Percentiles rank a stretch among this genome's conserved stretches.
These are phyloP conservation scores for Lacanobia oleracea DNA, from an alignment of 2,888 invertebrate genomes.

Conservation along the genomic window DNA sequence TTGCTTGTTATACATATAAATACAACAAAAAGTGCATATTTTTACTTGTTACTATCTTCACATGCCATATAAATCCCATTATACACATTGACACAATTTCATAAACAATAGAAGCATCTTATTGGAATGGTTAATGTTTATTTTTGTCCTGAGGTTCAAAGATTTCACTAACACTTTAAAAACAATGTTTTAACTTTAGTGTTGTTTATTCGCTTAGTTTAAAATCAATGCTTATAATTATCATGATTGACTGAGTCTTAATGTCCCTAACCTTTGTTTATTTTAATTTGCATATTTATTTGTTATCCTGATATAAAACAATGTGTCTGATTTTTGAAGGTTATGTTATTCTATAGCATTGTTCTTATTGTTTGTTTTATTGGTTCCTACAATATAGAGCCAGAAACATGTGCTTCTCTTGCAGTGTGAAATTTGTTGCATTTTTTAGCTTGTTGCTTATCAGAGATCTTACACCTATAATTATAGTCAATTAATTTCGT, in stretches of 20 bases:
- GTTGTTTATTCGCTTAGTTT: constrained; percentile 6
- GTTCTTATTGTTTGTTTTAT: constrained; percentile 19
- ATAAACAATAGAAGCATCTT: not conserved
- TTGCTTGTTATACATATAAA: not conserved
- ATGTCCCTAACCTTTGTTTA: constrained; percentile 35
- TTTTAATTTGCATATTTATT: constrained; percentile 29
- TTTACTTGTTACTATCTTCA: constrained; percentile 3
- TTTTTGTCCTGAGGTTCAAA: not conserved
- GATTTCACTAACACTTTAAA: not conserved
- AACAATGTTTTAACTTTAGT: constrained; percentile 13
- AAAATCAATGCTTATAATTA: constrained; percentile 39
- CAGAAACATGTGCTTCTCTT: constrained; percentile 11
- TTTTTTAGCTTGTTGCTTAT: not conserved
- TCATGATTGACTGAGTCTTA: constrained; percentile 39
- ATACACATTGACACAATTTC: not conserved
- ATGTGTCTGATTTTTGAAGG: constrained; percentile 41
- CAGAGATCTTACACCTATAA: not conserved
- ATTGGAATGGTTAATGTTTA: not conserved
- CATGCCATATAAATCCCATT: not conserved
- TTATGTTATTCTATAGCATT: constrained; percentile 22
- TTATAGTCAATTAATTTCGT: constrained; percentile 14
- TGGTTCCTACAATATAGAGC: constrained; percentile 1
- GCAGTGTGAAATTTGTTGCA: not conserved
- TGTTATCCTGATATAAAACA: constrained; percentile 28
- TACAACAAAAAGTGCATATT: not conserved